Evolutionary conservation across 1,140 invertebrate genomes (phyloP).

Genomic region (Aphis craccivora): DNA sequence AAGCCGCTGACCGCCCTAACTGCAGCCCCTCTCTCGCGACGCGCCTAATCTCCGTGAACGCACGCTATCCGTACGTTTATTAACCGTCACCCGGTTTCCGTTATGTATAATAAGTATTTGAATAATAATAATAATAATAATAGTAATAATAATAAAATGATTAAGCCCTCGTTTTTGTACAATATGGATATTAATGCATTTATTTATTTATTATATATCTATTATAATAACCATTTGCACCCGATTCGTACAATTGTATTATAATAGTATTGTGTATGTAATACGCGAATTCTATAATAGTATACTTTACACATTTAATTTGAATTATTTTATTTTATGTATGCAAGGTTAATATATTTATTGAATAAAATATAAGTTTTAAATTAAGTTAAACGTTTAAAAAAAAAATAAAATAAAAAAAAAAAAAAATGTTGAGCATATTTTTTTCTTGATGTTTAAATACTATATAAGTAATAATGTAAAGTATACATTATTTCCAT

Average conservation of each 20-base stretch:
- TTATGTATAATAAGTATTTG: not conserved
- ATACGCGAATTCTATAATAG: not conserved
- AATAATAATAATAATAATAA: not conserved
- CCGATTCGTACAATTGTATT: not conserved
- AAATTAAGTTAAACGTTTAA: not conserved
- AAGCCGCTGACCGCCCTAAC: not conserved
- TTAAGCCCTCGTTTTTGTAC: not conserved
- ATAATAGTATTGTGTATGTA: not conserved
- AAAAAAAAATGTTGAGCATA: not conserved
- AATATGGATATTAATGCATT: not conserved
- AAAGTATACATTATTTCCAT: not conserved
- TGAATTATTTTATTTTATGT: not conserved
- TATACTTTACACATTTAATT: not conserved
- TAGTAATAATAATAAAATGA: not conserved
- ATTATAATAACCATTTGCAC: not conserved
- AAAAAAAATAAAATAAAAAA: not conserved
- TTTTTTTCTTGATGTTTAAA: not conserved
- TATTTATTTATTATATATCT: no score
- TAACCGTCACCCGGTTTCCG: conserved; percentile 22
- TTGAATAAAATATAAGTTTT: not conserved
- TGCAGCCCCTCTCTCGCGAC: not conserved
- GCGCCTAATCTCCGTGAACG: not conserved
- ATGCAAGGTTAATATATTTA: not conserved
- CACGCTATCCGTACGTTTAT: conserved; percentile 39
- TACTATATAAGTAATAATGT: not conserved